Evolutionary conservation across 2,888 invertebrate species (phyloP), one percentile per base, ranked within the genome.

Genomic region (Junonia oenone): DNA sequence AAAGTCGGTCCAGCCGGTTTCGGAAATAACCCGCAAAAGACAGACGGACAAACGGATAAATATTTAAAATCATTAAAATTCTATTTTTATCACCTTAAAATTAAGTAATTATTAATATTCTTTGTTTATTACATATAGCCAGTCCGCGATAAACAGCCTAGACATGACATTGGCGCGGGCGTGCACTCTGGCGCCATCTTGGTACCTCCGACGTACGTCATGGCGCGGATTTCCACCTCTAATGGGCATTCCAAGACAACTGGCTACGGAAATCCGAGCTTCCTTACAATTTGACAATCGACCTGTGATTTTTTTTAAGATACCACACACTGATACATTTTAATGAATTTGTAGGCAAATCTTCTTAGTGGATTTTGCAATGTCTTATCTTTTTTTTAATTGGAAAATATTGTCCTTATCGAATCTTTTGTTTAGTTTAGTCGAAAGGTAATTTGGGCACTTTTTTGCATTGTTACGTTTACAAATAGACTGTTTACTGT

Each of bases 141-240:
- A 75, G 50, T 54, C 63, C 2, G 80, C 75, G 47, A 73, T 64
- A 47, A 74, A 61, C 63, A 77, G 77, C 75, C 55, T 78, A n/a
- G 76, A 83, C 31, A 63, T 86, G 49, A 76, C 77, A 46, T 62
- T 83, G 8, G 73, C 78, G 0, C 80, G 75, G 8, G 73, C 78
- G 0, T 80, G 75, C 61, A 62, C 78, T 11, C 76, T 81, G n/a
- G 73, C 77, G 50, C 80, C 77, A 40, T 78, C 81, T 33, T 88
- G 89, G 88, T 88, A 87, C 59, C 64, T 85, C 40, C 76, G 89
- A 6, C 79, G 87, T 2, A 88, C 79, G 0, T 78, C 85, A 1
- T 88, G 88, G 89, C 82, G 88, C 8, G 77, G 77, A 61, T 67
- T 68, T 27, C 74, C 76, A 0, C 72, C 78, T 0, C 58, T 76